phyloP scores from a whole-genome alignment of 53 echinoderm and acorn worm genomes.

The Stichopus horrens region DNA sequence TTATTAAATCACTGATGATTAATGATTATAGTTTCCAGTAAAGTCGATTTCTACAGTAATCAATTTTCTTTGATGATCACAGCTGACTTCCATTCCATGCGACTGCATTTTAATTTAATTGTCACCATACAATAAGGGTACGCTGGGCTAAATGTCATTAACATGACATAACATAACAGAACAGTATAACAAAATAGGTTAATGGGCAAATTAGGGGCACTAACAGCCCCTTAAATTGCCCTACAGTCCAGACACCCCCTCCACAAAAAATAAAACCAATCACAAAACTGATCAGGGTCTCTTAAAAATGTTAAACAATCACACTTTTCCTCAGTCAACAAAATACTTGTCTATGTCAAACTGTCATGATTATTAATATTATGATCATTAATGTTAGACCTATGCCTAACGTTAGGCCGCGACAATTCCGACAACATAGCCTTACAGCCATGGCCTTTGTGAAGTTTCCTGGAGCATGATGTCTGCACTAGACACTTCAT shows the following conservation, averaged over 20 bases:
- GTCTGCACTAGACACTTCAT: slow-evolving; percentile 22
- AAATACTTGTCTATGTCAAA: slow-evolving; percentile 23
- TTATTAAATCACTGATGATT: no score
- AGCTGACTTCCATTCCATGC: slow-evolving; percentile 10
- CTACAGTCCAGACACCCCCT: slow-evolving; percentile 27
- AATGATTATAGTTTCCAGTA: background rate
- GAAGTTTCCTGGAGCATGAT: slow-evolving; percentile 30
- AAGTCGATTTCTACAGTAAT: slow-evolving; percentile 21
- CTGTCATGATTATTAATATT: slow-evolving; percentile 34
- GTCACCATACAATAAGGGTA: background rate
- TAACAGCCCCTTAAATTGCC: slow-evolving; percentile 7
- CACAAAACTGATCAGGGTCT: slow-evolving; percentile 25
- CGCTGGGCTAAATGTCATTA: slow-evolving; percentile 28
- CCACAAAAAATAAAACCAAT: slow-evolving; percentile 22
- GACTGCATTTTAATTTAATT: slow-evolving; percentile 3
- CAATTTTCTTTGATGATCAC: slow-evolving; percentile 13
- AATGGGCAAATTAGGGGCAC: slow-evolving; percentile 34
- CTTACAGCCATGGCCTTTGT: slow-evolving; percentile 12
- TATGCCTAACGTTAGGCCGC: slow-evolving; percentile 13
- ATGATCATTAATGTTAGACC: slow-evolving; percentile 27
- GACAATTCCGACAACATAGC: slow-evolving; percentile 27
- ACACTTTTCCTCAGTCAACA: background rate
- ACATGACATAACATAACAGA: slow-evolving; percentile 29
- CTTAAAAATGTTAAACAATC: slow-evolving; percentile 30
- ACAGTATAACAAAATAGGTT: slow-evolving; percentile 14